Conservation (phyloP, 2,797 vertebrate genomes). For the Dallia pectoralis region DNA sequence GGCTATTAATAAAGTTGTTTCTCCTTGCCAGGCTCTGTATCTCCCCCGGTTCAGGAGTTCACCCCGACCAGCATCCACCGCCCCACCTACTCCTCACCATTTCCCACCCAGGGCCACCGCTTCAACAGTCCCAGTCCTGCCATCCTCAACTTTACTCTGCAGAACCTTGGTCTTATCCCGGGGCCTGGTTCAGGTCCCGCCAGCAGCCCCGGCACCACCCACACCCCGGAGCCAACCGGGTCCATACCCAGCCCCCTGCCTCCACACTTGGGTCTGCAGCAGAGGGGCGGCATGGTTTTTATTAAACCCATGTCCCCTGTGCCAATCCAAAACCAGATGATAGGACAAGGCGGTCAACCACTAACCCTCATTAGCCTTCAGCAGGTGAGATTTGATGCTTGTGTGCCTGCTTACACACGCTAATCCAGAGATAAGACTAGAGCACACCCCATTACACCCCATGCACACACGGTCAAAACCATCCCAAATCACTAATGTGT, state of each 20-base stretch:
- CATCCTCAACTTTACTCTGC: constrained; percentile 90
- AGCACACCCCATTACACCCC: neutral
- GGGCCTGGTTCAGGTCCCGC: constrained; percentile 55
- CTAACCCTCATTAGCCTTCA: constrained; percentile 68
- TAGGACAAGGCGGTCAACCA: constrained; percentile 49
- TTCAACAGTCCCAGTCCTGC: constrained; percentile 80
- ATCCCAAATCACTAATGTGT: neutral
- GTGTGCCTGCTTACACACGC: neutral
- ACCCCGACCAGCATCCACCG: constrained; percentile 66
- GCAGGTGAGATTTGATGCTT: constrained; percentile 64
- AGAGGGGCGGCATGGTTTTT: constrained; percentile 75
- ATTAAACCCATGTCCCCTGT: constrained; percentile 68
- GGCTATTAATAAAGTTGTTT: neutral
- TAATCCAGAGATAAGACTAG: too few relatives aligned
- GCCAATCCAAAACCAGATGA: constrained; percentile 39
- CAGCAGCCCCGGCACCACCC: constrained; percentile 34
- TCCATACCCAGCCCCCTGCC: constrained; percentile 52
- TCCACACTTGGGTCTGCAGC: constrained; percentile 62
- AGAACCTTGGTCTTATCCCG: constrained; percentile 86
- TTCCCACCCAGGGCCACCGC: constrained; percentile 64
- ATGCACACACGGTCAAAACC: neutral
- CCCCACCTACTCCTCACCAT: constrained; percentile 67
- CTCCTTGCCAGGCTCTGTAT: constrained; percentile 63
- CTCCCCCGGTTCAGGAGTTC: constrained; percentile 60
- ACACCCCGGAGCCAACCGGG: constrained; percentile 52